Conservation (phyloP, 2,888 invertebrate genomes). For the Siphlonurus alternatus region DNA sequence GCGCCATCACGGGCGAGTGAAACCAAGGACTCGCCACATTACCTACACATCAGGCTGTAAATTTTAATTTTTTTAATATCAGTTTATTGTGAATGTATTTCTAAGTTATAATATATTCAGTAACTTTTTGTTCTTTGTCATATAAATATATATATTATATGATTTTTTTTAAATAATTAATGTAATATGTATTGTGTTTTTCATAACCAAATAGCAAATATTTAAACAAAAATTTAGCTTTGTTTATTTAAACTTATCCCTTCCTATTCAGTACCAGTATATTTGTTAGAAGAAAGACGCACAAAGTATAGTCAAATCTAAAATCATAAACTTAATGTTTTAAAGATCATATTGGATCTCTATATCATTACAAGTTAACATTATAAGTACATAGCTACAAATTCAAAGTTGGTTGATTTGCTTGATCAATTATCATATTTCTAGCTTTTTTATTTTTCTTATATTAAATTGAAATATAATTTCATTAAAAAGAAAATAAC, state of each 20-base stretch:
- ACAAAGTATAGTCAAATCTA: no score
- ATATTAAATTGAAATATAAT: no score
- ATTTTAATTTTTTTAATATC: not conserved
- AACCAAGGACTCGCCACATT: not conserved
- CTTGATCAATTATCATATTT: no score
- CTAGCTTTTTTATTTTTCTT: no score
- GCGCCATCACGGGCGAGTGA: conserved; percentile 23
- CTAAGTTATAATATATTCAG: not conserved
- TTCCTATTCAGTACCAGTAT: not conserved
- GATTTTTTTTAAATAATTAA: not conserved
- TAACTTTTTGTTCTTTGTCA: not conserved
- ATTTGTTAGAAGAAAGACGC: no score
- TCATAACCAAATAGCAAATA: not conserved
- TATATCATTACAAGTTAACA: no score
- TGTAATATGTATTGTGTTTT: conserved; percentile 1
- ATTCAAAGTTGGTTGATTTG: no score
- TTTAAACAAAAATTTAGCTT: not conserved
- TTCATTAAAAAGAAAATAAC: no score
- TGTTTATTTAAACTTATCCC: not conserved
- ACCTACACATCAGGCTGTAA: conserved; percentile 3
- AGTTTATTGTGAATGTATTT: not conserved
- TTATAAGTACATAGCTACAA: no score
- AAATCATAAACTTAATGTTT: no score
- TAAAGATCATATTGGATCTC: no score
- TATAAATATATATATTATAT: not conserved